These are phyloP conservation scores for Vanacampus margaritifer DNA, from an alignment of 2,113 vertebrate species.

Conservation along the genomic window DNA sequence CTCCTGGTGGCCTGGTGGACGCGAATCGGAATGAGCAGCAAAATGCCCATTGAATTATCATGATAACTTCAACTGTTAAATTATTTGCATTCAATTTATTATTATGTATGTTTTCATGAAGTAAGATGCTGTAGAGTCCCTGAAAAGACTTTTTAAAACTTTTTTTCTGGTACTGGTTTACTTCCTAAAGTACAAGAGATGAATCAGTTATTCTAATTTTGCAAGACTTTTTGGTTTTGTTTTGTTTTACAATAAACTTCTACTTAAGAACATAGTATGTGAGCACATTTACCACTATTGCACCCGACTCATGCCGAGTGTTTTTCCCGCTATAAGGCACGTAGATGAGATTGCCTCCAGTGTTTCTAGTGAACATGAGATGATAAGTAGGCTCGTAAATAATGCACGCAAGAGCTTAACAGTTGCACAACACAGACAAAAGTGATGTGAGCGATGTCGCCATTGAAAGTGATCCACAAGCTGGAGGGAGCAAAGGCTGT, in stretches of 20 bases:
- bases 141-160: too few species aligned
- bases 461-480: conserved; percentile 33
- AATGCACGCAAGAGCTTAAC: conserved; percentile 8
- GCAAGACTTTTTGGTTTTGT: too few species aligned
- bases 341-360: conserved; percentile 16
- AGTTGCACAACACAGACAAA: conserved; percentile 22
- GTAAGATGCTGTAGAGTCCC: too few species aligned
- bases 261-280: too few species aligned
- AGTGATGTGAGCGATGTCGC: conserved; percentile 23
- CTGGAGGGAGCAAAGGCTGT: conserved; percentile 8
- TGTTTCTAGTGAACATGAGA: conserved; percentile 9
- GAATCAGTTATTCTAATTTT: too few species aligned
- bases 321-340: neutral
- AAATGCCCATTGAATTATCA: neutral
- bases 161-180: too few species aligned
- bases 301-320: neutral
- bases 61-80: neutral
- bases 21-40: neutral
- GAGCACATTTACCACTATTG: neutral
- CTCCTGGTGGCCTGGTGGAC: neutral
- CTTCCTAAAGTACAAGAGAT: too few species aligned
- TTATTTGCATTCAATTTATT: too few species aligned
- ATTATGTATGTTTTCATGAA: too few species aligned
- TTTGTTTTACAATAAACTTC: too few species aligned
- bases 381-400: conserved; percentile 30